phyloP scores from a whole-genome alignment of 2,888 invertebrate species.

The Dione vanillae region DNA sequence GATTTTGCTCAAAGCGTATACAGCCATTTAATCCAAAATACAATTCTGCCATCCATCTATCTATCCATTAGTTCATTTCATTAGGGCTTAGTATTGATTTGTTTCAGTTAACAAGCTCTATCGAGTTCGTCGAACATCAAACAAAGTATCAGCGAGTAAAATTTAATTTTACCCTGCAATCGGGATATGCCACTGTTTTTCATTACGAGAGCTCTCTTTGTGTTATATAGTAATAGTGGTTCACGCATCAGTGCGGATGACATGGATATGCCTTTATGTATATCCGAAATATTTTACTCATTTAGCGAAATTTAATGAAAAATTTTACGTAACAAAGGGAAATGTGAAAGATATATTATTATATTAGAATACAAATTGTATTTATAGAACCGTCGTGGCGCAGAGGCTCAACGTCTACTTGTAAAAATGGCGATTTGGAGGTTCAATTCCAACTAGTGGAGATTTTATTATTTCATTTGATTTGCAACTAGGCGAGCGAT shows the following conservation, averaged over 20 bases:
- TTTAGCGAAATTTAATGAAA: neutral
- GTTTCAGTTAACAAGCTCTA: neutral
- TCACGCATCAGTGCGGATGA: neutral
- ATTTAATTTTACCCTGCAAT: neutral
- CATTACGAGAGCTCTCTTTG: neutral
- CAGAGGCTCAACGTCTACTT: no score
- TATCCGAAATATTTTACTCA: neutral
- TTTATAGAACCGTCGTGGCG: no score
- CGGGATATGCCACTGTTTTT: neutral
- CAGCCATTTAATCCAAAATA: no score
- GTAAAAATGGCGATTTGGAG: no score
- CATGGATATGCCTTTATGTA: neutral
- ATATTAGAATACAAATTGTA: no score
- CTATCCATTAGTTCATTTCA: neutral
- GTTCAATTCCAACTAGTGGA: no score
- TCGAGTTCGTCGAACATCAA: neutral
- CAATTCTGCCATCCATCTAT: no score
- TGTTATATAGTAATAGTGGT: neutral
- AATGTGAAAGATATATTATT: neutral
- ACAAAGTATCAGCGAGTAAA: neutral
- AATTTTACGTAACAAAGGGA: neutral
- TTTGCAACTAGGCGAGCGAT: no score
- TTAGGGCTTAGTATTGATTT: neutral
- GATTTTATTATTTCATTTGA: no score
- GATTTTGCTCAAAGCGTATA: no score